Conservation (phyloP, 1,140 invertebrate genomes). For the Zaprionus nigranus region DNA sequence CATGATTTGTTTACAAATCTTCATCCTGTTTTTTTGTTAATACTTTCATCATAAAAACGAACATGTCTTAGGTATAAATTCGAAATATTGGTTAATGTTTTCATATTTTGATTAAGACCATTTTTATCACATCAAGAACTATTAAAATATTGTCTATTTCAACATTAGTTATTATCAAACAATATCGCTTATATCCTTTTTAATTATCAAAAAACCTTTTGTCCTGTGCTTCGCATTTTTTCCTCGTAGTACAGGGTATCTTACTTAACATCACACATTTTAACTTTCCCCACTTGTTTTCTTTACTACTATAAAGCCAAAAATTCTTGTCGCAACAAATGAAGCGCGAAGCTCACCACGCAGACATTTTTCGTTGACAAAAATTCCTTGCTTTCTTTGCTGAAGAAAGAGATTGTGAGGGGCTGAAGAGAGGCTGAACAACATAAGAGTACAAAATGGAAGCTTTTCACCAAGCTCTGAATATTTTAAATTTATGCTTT, state of each 20-base stretch:
- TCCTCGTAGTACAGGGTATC: background rate
- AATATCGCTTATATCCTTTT: too few species aligned
- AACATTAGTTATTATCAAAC: too few species aligned
- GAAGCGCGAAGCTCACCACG: constrained; percentile 36
- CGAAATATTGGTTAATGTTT: too few species aligned
- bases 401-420: background rate
- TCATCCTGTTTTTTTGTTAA: too few species aligned
- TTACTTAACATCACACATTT: background rate
- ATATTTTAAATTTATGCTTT: constrained; percentile 31
- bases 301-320: constrained; percentile 10
- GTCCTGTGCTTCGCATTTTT: too few species aligned
- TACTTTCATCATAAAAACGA: too few species aligned
- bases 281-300: background rate
- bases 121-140: too few species aligned
- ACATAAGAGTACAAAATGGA: background rate
- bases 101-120: too few species aligned
- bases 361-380: constrained; percentile 25
- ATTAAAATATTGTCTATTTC: too few species aligned
- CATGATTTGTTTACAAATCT: too few species aligned
- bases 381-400: constrained; percentile 14
- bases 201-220: too few species aligned
- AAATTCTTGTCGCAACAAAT: constrained; percentile 39
- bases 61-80: too few species aligned
- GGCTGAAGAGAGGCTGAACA: background rate
- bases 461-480: background rate